These are phyloP conservation scores for Metaphire vulgaris DNA, from an alignment of 1,140 invertebrate species.

Conservation along the genomic window DNA sequence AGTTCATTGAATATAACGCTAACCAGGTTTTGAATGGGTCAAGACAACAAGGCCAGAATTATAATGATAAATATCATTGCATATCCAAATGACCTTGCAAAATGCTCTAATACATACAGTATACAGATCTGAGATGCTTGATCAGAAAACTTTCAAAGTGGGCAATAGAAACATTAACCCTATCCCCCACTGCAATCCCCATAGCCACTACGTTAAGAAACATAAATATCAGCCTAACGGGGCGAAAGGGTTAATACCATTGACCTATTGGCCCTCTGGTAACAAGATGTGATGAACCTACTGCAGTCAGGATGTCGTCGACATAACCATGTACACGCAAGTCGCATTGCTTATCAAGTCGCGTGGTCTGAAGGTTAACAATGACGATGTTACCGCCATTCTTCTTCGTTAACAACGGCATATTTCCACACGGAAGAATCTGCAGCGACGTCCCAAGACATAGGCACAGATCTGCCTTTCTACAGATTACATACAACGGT, in stretches of 20 bases:
- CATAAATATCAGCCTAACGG: not conserved
- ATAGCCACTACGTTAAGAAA: too few species aligned
- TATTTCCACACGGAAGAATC: constrained; percentile 91
- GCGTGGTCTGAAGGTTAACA: constrained; percentile 93
- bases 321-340: constrained; percentile 82
- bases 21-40: too few species aligned
- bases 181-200: too few species aligned
- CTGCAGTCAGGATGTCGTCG: constrained; percentile 70
- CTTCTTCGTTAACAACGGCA: constrained; percentile 81
- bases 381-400: constrained; percentile 83
- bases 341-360: constrained; percentile 88
- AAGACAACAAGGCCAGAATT: too few species aligned
- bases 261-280: not conserved
- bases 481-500: too few species aligned
- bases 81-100: too few species aligned
- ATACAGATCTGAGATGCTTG: too few species aligned
- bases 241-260: not conserved
- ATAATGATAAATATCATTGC: too few species aligned
- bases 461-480: constrained; percentile 81
- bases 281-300: constrained; percentile 45
- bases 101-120: too few species aligned
- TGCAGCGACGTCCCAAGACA: constrained; percentile 92
- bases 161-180: not conserved
- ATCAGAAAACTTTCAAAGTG: not conserved
- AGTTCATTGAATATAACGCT: too few species aligned